Evolutionary conservation across 2,113 vertebrate genomes (phyloP).

Genomic region (Carollia perspicillata): DNA sequence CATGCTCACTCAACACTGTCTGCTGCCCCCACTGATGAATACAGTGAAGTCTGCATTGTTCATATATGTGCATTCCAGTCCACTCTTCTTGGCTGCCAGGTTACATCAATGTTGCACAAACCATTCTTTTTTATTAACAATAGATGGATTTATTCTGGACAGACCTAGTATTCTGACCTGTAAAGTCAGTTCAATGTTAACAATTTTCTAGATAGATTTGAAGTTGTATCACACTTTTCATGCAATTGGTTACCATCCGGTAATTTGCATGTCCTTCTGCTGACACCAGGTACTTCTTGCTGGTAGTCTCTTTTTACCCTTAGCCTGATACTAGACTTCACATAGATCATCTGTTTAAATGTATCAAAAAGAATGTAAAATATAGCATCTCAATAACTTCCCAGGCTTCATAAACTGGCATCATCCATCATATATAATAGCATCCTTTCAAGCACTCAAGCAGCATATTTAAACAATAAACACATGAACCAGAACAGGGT

Average conservation of each 20-base stretch:
- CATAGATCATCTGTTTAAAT: constrained; percentile 63
- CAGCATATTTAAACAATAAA: constrained; percentile 39
- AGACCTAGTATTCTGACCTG: background rate
- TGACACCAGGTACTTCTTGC: constrained; percentile 31
- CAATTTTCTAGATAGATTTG: constrained; percentile 21
- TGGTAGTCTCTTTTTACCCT: background rate
- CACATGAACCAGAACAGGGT: constrained; percentile 7
- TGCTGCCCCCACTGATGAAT: no score
- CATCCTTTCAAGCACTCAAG: constrained; percentile 9
- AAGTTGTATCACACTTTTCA: background rate
- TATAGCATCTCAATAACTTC: constrained; percentile 53
- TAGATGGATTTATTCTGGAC: no score
- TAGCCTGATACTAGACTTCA: background rate
- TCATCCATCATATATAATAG: constrained; percentile 55
- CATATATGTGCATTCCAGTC: no score
- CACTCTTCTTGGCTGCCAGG: no score
- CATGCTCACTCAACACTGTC: no score
- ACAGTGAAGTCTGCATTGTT: no score
- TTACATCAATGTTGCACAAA: no score
- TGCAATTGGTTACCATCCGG: background rate
- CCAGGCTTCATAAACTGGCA: background rate
- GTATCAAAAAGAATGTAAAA: constrained; percentile 38
- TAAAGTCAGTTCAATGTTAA: background rate
- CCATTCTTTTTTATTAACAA: no score
- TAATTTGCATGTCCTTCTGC: constrained; percentile 20